These are phyloP conservation scores for Hypomesus transpacificus DNA, from an alignment of 2,113 vertebrate species.

Conservation along the genomic window DNA sequence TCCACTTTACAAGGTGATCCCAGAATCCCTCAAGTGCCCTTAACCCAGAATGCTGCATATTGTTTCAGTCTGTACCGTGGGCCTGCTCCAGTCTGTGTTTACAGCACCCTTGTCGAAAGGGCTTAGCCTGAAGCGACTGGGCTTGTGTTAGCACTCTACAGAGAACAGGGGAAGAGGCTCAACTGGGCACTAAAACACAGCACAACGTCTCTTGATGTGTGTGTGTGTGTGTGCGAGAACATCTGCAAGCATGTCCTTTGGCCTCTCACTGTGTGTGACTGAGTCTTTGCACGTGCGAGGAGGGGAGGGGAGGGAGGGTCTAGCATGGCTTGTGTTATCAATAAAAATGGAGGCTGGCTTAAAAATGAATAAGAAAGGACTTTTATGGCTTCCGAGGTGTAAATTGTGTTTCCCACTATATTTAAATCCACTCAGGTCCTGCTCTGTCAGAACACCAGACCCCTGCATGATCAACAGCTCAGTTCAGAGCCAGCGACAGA, in stretches of 20 bases:
- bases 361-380: too few species aligned
- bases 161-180: constrained; percentile 9
- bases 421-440: constrained; percentile 33
- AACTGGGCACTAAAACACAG: constrained; percentile 8
- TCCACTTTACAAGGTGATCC: constrained; percentile 30
- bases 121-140: constrained; percentile 41
- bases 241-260: too few species aligned
- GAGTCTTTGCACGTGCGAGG: too few species aligned
- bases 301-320: too few species aligned
- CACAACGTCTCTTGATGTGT: background rate
- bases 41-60: constrained; percentile 30
- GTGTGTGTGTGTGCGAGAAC: too few species aligned
- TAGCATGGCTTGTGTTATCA: too few species aligned
- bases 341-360: too few species aligned
- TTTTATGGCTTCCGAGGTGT: constrained; percentile 12
- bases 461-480: constrained; percentile 31
- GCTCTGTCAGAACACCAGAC: constrained; percentile 23
- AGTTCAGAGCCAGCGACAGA: constrained; percentile 26
- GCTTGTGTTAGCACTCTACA: constrained; percentile 42
- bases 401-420: constrained; percentile 42
- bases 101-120: constrained; percentile 38
- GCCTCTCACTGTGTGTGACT: too few species aligned
- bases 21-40: constrained; percentile 31
- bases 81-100: constrained; percentile 37
- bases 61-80: constrained; percentile 46